Evolutionary conservation across 1,140 invertebrate species (phyloP), one percentile per base, ranked within the genome.

Genomic region (Drosophila virilis): DNA sequence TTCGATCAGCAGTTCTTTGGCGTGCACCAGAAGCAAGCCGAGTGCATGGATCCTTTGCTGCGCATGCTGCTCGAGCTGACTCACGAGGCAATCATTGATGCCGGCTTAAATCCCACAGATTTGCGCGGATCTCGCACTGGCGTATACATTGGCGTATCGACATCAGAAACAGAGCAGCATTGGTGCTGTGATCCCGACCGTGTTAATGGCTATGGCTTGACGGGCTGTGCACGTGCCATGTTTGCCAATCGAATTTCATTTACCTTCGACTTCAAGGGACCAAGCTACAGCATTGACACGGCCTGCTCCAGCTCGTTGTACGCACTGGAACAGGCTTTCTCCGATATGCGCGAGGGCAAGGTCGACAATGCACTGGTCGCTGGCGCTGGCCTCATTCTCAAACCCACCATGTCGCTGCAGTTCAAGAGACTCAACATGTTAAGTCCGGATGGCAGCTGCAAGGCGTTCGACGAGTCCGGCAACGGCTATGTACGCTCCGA

Each of bases 1-100:
- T 99, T 99, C 88, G 98, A 99, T 92, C 96, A 97, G 5, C 95
- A 96, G n/a, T 98, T 98, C 92, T 99, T 99, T 93, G 97, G 97
- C 42, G 97, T 99, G 6, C 97, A 98, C 91, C 95, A 96, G 1
- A 98, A 98, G 93, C 97, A 99, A 92, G 98, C 98, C 1, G 94
- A 98, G 80, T 94, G 95, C 40, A 99, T 99, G 98, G 98, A 99
- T 92, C 98, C 98, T 5, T 97, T 99, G 92, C 93, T 99, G 40
- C 94, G 98, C 72, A 94, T 99, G 80, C 93, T 99, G 28, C 94
- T 99, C 4, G 98, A 99, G 93, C 91, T 96, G n/a, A 97, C 98
- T 1, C 96, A 99, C 92, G 98, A 99, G 94, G 96, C 97, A 1
- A 97, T 99, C 61, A 94, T 99, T 65, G 98, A 99, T 94, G 97